Conservation (phyloP, 2,888 invertebrate species). For the Omphaloscelis lunosa region DNA sequence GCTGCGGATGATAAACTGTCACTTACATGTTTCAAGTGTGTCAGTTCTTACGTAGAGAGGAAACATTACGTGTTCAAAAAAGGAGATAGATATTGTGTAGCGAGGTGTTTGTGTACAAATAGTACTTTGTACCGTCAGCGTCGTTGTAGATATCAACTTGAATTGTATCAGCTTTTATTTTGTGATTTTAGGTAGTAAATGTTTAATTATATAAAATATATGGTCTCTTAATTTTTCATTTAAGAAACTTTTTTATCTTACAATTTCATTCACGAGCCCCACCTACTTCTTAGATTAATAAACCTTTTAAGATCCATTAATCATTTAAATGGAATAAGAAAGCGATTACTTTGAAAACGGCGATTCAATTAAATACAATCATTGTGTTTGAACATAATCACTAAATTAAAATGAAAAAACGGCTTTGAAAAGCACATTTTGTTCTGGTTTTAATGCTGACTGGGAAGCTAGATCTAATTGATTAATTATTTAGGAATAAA, state of each 20-base stretch:
- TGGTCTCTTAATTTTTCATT: not conserved
- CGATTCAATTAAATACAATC: not conserved
- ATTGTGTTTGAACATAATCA: conserved; percentile 2
- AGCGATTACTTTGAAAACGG: not conserved
- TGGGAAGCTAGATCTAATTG: not conserved
- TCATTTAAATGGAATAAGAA: conserved; percentile 15
- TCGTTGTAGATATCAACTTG: not conserved
- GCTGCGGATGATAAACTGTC: conserved; percentile 31
- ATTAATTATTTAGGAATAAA: not conserved
- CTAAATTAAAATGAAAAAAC: conserved; percentile 55
- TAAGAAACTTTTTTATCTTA: not conserved
- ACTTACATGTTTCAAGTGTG: conserved; percentile 69
- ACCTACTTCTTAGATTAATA: not conserved
- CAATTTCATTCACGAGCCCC: not conserved
- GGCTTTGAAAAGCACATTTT: not conserved
- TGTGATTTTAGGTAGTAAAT: not conserved
- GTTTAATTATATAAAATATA: not conserved
- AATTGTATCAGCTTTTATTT: not conserved
- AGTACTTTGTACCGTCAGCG: not conserved
- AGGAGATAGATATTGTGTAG: conserved; percentile 68
- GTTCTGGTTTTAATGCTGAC: not conserved
- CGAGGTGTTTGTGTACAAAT: conserved; percentile 63
- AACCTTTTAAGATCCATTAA: conserved; percentile 13
- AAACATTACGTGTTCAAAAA: conserved; percentile 77
- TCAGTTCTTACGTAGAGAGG: conserved; percentile 58